Evolutionary conservation across 2,797 vertebrate species (phyloP).

Genomic region (Enteromius radiatus): DNA sequence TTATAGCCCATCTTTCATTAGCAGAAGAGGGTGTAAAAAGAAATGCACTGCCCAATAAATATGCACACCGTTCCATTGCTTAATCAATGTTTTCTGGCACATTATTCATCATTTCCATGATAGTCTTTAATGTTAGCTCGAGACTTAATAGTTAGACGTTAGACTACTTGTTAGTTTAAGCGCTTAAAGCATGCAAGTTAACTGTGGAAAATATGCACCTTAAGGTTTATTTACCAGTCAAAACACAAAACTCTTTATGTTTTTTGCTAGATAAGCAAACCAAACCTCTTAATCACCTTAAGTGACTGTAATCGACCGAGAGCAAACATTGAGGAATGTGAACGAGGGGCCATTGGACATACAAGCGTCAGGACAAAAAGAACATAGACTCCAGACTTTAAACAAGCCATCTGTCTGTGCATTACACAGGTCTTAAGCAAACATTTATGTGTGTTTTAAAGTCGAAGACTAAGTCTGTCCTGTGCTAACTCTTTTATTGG

Average conservation of each 20-base stretch:
- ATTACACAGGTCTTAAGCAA: constrained; percentile 68
- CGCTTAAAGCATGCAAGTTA: constrained; percentile 66
- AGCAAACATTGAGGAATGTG: constrained; percentile 70
- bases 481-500: constrained; percentile 53
- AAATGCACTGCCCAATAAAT: constrained; percentile 51
- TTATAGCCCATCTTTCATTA: constrained; percentile 52
- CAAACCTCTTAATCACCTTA: constrained; percentile 74
- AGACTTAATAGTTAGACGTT: not conserved
- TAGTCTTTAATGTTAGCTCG: constrained; percentile 3
- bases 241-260: constrained; percentile 67
- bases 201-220: constrained; percentile 56
- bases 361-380: constrained; percentile 56
- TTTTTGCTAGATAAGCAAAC: constrained; percentile 69
- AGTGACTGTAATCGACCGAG: constrained; percentile 74
- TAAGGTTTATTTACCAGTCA: constrained; percentile 65
- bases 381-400: constrained; percentile 65
- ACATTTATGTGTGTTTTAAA: constrained; percentile 65
- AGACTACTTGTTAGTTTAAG: constrained; percentile 50
- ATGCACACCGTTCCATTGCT: constrained; percentile 30
- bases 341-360: constrained; percentile 59
- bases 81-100: constrained; percentile 38
- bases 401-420: constrained; percentile 66
- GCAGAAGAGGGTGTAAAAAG: constrained; percentile 58
- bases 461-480: constrained; percentile 53
- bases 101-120: constrained; percentile 39